Evolutionary conservation across 2,888 invertebrate genomes (phyloP), one percentile per base, ranked within the genome.

Genomic region (Cacoxenus indagator): DNA sequence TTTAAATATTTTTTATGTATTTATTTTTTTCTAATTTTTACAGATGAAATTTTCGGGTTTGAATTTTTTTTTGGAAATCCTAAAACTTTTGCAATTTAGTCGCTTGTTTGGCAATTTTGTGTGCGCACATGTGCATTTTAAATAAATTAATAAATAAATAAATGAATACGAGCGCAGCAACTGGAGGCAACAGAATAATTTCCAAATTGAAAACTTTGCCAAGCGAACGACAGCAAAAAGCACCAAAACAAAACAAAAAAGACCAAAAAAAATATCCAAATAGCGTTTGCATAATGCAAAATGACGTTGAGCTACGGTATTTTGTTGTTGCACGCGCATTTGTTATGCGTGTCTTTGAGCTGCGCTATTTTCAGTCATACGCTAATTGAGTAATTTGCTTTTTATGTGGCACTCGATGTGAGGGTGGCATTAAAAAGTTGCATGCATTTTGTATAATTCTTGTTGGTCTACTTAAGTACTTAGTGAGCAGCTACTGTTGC

Each of bases 71-170:
- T n/a, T n/a, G n/a, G n/a, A n/a, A n/a, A n/a, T 24, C 2, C 11
- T 17, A 9, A 55, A 55, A 55, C 27, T 55, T 55, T 55, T 55
- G 55, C 27, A 55, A 55, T 55, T 55, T 26, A 55, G 55, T 55
- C 55, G n/a, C 27, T 24, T 19, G 55, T 27, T 55, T 55, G 26
- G 55, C 55, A 55, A 55, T 55, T 27, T 27, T 26, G 11, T 51
- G 17, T 17, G 17, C 9, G 19, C 55, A 11, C 55, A 55, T 26
- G 26, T 55, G 55, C 55, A 55, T 55, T 55, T 55, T 51, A 19
- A 51, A 51, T 51, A 22, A 51, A 22, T 51, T 19, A 22, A 51
- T 51, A 19, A n/a, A 51, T 11, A 51, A 51, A 19, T 17, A 22
- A 22, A 51, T 22, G 22, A 11, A 8, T 6, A 2, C 9, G 0